Base-by-base conservation (phyloP, 2,888 invertebrate genomes). In the Apodemia duryi region DNA sequence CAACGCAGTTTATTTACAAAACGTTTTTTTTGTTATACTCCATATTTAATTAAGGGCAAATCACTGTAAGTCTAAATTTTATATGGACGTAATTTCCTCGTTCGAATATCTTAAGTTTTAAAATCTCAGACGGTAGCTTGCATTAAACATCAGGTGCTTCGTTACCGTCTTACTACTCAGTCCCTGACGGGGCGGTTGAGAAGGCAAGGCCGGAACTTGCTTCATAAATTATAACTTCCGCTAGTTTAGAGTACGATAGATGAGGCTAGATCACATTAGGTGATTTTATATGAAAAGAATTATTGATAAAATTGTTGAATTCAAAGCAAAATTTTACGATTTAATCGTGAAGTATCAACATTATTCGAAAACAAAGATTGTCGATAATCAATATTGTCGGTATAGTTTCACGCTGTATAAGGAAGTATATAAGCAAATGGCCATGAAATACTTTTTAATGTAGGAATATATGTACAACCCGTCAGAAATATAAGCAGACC, bases 171-270 rank as follows among this genome's bases (percentile, higher is more conserved):
- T 54, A 63, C 73, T 74, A 71, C 67, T 63, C 65, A 66, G 67
- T 73, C 72, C 67, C 70, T 68, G 72, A 74, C 77, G 74, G 46
- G 46, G 75, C 70, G 75, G 74, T 73, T 75, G 74, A 67, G 75
- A 81, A 83, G 84, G 77, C 74, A 72, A 71, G 77, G 76, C 84
- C 87, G 90, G 90, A 91, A 87, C 81, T 84, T 67, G 68, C 73
- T 90, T 74, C 88, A 91, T 91, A 91, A 91, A 88, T 91, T 88
- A 91, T 91, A 88, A 89, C 87, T 87, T 89, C 89, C 89, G 86
- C 75, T 88, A 88, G 89, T 89, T 88, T 79, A 80, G 77, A 81
- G 81, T 83, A 79, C 76, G 83, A 81, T 80, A 78, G 79, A 82
- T 83, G 75, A 67, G 67, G 61, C 51, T 73, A 41, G 63, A 35